Conservation (phyloP, 2,888 invertebrate species). For the Homarus gammarus region DNA sequence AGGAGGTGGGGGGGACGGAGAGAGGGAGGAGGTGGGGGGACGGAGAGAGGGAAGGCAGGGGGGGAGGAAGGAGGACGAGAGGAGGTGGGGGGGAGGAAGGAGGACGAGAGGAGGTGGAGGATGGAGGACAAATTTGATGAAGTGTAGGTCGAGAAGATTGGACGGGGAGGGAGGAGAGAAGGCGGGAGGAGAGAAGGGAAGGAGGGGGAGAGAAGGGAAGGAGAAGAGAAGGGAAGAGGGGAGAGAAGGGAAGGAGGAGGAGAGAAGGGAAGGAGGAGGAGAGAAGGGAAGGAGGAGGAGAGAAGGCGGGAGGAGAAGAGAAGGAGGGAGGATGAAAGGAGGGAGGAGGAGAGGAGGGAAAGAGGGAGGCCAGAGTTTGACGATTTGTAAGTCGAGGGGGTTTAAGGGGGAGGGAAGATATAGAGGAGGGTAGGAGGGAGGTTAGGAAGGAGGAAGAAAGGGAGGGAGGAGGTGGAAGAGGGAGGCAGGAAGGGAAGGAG, state of each 20-base stretch:
- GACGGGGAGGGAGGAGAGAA: not conserved
- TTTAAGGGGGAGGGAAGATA: no score
- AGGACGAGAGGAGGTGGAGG: not conserved
- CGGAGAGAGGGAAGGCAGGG: no score
- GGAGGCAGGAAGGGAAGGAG: no score
- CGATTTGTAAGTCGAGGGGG: not conserved
- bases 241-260: not conserved
- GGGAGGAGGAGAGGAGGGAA: not conserved
- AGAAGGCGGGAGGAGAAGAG: not conserved
- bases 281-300: no score
- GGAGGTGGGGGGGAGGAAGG: not conserved
- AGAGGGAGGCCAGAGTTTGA: not conserved
- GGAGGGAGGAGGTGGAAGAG: no score
- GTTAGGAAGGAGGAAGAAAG: not conserved
- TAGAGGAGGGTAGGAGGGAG: not conserved
- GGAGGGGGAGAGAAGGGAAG: not conserved
- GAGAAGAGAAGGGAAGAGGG: not conserved
- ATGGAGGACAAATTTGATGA: not conserved
- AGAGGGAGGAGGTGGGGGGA: no score
- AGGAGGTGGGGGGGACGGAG: no score
- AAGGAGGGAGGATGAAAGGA: not conserved
- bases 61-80: constrained; percentile 8
- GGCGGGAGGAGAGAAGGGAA: not conserved
- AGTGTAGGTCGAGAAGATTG: no score
- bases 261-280: not conserved